Percentiles rank a stretch among this genome's conserved stretches.
Conservation (phyloP, 2,888 invertebrate genomes). For the Mimumesa dahlbomi region DNA sequence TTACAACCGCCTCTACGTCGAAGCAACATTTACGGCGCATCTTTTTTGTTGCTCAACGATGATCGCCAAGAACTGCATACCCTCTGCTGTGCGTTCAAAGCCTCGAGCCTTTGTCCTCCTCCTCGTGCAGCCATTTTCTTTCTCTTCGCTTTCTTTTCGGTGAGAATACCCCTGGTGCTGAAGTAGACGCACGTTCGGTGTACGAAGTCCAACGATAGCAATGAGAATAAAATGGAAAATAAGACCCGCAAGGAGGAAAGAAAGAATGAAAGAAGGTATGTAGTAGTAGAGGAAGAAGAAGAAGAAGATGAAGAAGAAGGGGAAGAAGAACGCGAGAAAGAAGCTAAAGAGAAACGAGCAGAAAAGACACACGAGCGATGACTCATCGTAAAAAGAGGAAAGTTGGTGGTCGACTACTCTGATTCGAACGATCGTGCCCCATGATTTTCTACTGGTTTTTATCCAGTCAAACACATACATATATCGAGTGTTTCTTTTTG, state of each 20-base stretch:
- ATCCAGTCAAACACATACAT: slow-evolving; percentile 14
- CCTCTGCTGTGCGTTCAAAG: slow-evolving; percentile 29
- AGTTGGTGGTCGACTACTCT: slow-evolving; percentile 44
- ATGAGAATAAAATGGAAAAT: slow-evolving; percentile 10
- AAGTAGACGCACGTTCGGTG: slow-evolving; percentile 38
- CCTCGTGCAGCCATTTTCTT: slow-evolving; percentile 47
- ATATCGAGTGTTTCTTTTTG: slow-evolving; percentile 40
- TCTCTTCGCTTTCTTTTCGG: slow-evolving; percentile 50
- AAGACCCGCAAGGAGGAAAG: neutral
- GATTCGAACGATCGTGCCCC: slow-evolving; percentile 44
- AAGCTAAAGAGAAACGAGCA: slow-evolving; percentile 28
- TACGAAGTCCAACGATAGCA: slow-evolving; percentile 31
- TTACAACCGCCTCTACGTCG: slow-evolving; percentile 32
- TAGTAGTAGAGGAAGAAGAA: slow-evolving; percentile 1
- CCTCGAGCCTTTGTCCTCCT: slow-evolving; percentile 50
- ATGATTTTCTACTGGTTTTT: slow-evolving; percentile 43
- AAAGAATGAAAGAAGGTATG: slow-evolving; percentile 2
- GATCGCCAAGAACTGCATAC: slow-evolving; percentile 13
- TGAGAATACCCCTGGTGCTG: slow-evolving; percentile 32
- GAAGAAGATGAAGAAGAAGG: slow-evolving; percentile 1
- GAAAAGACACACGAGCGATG: slow-evolving; percentile 47
- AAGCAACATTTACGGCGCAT: slow-evolving; percentile 54
- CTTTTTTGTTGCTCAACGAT: slow-evolving; percentile 35
- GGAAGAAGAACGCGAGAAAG: slow-evolving; percentile 37
- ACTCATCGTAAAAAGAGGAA: slow-evolving; percentile 54